These are phyloP conservation scores for Bombus superbus DNA, from an alignment of 1,140 invertebrate species.

Conservation along the genomic window DNA sequence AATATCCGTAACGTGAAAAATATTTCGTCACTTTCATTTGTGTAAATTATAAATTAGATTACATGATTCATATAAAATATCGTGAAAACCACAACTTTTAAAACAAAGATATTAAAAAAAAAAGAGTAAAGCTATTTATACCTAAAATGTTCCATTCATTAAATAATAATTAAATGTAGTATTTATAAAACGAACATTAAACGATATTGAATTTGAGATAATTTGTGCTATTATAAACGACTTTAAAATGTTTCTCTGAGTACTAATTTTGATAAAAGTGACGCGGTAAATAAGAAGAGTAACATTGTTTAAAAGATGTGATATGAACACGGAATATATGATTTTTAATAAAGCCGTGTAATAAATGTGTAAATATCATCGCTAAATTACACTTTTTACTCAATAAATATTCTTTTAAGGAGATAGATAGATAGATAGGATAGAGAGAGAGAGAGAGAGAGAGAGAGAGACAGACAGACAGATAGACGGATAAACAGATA, in stretches of 20 bases:
- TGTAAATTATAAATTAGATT: slow-evolving; percentile 19
- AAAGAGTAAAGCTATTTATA: neutral
- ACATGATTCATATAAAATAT: slow-evolving; percentile 19
- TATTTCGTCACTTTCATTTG: neutral
- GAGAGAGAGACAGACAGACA: too few relatives aligned
- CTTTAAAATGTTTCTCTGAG: neutral
- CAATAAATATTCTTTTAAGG: slow-evolving; percentile 22
- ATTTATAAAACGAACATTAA: slow-evolving; percentile 1
- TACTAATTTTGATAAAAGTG: neutral
- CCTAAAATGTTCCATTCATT: slow-evolving; percentile 27
- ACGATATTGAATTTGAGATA: neutral
- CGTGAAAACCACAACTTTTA: neutral
- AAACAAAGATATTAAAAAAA: neutral
- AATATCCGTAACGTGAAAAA: neutral
- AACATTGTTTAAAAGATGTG: slow-evolving; percentile 10
- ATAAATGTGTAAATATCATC: slow-evolving; percentile 11
- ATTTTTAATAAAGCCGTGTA: neutral
- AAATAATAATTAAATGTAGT: slow-evolving; percentile 11
- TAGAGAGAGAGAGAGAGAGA: neutral
- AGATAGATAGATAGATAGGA: neutral
- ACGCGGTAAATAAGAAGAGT: neutral
- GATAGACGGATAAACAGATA: neutral
- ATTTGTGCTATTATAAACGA: neutral
- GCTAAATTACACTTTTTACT: slow-evolving; percentile 34
- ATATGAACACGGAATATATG: neutral